Evolutionary conservation across 2,797 vertebrate species (phyloP).

Genomic region (Octomys mimax): DNA sequence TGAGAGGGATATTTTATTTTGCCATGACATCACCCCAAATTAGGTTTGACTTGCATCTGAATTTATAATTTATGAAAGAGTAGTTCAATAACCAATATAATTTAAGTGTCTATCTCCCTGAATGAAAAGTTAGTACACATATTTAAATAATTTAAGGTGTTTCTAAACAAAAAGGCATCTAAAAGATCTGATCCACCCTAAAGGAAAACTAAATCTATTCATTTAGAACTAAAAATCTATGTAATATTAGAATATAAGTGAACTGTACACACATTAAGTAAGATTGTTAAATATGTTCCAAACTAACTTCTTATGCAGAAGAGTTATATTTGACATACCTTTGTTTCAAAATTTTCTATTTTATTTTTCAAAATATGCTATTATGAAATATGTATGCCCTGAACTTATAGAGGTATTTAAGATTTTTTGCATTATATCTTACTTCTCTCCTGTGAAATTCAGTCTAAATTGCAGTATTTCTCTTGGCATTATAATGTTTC

Average conservation of each 20-base stretch:
- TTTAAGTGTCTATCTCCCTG: neutral
- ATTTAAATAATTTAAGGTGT: neutral
- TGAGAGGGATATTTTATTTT: neutral
- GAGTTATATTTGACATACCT: neutral
- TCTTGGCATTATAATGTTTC: neutral
- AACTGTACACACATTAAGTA: neutral
- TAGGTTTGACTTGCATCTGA: neutral
- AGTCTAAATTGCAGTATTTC: neutral
- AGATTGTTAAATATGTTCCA: neutral
- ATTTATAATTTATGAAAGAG: neutral
- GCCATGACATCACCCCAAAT: neutral
- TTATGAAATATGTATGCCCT: neutral
- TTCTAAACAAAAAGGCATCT: neutral
- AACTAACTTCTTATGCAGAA: neutral
- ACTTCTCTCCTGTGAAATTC: neutral
- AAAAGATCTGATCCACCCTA: neutral
- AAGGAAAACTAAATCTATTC: constrained; percentile 39
- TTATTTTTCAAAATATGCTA: constrained; percentile 1
- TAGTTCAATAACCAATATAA: constrained; percentile 4
- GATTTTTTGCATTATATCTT: constrained; percentile 33
- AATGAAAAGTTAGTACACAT: neutral
- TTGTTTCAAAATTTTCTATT: neutral
- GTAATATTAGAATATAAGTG: constrained; percentile 10
- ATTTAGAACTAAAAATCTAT: constrained; percentile 46
- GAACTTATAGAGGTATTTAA: neutral